These are phyloP conservation scores for Cephonodes hylas DNA, from an alignment of 2,888 invertebrate species.

Conservation along the genomic window DNA sequence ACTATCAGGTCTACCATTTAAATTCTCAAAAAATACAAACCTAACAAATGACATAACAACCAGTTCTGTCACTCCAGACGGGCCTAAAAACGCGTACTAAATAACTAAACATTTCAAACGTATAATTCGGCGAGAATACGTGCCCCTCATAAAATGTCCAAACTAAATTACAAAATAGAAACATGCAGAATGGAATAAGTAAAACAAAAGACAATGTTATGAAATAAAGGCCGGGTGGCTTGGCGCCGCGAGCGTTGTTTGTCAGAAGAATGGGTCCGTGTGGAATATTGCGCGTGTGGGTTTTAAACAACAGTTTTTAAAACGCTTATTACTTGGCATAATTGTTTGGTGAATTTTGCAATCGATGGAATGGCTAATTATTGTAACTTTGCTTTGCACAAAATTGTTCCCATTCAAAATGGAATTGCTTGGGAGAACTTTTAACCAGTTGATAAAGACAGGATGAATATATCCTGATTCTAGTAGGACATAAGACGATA, in stretches of 20 bases:
- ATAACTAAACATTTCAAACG: slow-evolving; percentile 8
- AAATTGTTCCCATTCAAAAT: no score
- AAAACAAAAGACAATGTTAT: slow-evolving; percentile 14
- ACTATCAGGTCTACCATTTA: background rate
- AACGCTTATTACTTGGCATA: slow-evolving; percentile 7
- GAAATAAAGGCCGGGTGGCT: slow-evolving; percentile 9
- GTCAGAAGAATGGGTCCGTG: slow-evolving; percentile 31
- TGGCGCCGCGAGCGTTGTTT: slow-evolving; percentile 17
- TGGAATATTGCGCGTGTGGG: slow-evolving; percentile 28
- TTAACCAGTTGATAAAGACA: no score
- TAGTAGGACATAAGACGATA: no score
- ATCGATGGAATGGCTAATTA: no score
- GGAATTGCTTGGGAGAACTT: no score
- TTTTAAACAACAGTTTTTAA: slow-evolving; percentile 10
- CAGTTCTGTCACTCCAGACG: background rate
- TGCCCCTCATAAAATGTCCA: slow-evolving; percentile 12
- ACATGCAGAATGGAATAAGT: slow-evolving; percentile 13
- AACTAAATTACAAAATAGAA: slow-evolving; percentile 16
- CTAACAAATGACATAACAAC: background rate
- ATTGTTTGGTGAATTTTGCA: background rate
- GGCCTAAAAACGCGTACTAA: background rate
- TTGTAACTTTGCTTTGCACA: no score
- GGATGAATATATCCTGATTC: no score
- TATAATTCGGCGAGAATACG: slow-evolving; percentile 4
- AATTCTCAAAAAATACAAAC: background rate